Conservation (phyloP, 2,797 vertebrate genomes). For the Coreius guichenoti region DNA sequence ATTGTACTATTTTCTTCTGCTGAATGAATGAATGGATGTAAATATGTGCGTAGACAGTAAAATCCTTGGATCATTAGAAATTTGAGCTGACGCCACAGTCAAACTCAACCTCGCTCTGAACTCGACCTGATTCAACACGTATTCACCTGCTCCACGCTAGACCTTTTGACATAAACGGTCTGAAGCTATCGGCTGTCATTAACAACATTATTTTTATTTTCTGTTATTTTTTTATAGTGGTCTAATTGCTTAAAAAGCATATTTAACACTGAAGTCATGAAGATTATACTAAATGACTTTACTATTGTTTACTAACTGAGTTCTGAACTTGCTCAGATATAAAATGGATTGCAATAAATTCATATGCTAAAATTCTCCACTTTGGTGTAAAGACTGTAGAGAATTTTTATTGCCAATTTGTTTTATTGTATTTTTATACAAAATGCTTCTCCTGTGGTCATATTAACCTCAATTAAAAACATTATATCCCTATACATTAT, state of each 20-base stretch:
- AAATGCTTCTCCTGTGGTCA: background rate
- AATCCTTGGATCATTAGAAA: constrained; percentile 8
- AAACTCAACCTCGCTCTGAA: constrained; percentile 31
- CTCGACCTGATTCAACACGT: constrained; percentile 26
- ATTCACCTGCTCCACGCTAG: background rate
- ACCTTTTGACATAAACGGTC: background rate
- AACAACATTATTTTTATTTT: background rate
- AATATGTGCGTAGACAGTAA: background rate
- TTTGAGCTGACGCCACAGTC: constrained; percentile 28
- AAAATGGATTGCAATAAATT: background rate
- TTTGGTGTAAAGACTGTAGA: background rate
- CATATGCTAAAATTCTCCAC: background rate
- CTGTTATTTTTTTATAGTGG: background rate
- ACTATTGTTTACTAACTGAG: background rate
- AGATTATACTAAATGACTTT: background rate
- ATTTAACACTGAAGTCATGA: background rate
- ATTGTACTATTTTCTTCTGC: background rate
- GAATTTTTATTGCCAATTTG: no score
- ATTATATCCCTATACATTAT: background rate
- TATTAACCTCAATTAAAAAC: background rate
- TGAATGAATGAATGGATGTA: background rate
- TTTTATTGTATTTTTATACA: no score
- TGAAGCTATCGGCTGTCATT: background rate
- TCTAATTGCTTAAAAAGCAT: background rate
- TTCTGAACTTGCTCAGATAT: background rate